Evolutionary conservation across 1,140 invertebrate species (phyloP).

Genomic region (Steinernema khuongi): DNA sequence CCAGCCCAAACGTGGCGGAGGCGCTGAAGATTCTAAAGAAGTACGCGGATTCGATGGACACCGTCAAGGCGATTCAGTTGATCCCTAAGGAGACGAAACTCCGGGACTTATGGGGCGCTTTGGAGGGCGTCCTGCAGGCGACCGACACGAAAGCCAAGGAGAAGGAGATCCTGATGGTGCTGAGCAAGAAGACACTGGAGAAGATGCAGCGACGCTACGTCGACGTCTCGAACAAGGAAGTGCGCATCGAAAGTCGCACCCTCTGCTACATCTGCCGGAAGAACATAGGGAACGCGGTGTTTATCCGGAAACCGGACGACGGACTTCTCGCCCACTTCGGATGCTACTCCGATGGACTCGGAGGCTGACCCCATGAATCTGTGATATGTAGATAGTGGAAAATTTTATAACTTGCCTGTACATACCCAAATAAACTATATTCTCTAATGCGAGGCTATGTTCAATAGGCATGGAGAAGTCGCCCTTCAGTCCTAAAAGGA

Average conservation of each 20-base stretch:
- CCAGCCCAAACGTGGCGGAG: conserved; percentile 36
- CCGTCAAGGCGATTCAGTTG: conserved; percentile 25
- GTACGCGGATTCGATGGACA: conserved; percentile 38
- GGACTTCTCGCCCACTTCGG: neutral
- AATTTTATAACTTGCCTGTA: no score
- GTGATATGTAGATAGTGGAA: neutral
- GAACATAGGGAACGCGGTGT: neutral
- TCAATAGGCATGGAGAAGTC: no score
- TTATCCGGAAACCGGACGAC: neutral
- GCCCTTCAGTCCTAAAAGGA: no score
- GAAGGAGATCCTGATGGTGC: neutral
- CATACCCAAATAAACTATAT: no score
- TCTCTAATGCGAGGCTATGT: no score
- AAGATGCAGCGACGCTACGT: neutral
- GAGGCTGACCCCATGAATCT: neutral
- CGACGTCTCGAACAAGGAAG: neutral
- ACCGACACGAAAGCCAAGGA: conserved; percentile 27
- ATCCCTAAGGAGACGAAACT: conserved; percentile 36
- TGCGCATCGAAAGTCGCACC: neutral
- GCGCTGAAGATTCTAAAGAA: conserved; percentile 38
- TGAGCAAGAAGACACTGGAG: neutral
- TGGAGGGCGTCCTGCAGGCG: conserved; percentile 40
- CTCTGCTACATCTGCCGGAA: neutral
- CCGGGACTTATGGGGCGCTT: conserved; percentile 27
- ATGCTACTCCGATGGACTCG: neutral